Conservation (phyloP, 1,140 invertebrate species). For the Polypedilum vanderplanki region DNA sequence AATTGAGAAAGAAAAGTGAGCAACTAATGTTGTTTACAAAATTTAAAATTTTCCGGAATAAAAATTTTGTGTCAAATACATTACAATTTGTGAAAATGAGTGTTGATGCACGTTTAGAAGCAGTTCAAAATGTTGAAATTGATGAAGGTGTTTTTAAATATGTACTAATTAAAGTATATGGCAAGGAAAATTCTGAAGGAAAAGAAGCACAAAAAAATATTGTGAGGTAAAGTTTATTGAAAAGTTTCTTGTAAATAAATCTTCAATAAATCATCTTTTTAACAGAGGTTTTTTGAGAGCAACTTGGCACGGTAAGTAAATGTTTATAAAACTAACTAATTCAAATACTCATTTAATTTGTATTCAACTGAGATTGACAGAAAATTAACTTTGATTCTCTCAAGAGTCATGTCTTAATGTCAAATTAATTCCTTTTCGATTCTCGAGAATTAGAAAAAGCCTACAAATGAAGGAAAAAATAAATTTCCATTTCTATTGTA, state of each 20-base stretch:
- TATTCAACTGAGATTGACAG: no score
- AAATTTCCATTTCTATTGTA: no score
- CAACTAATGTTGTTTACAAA: neutral
- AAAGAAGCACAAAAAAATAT: constrained; percentile 52
- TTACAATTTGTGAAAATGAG: neutral
- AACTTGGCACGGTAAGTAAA: neutral
- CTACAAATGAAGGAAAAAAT: no score
- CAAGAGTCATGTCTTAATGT: no score
- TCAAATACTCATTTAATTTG: no score
- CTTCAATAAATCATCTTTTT: neutral
- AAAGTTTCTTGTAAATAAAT: neutral
- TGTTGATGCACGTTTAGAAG: constrained; percentile 36
- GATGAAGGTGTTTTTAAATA: constrained; percentile 77
- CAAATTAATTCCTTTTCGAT: no score
- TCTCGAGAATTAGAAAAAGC: no score
- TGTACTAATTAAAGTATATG: constrained; percentile 66
- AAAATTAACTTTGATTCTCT: no score
- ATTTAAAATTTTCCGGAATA: neutral
- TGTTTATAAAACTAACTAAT: no score
- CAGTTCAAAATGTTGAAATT: constrained; percentile 67
- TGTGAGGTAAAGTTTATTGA: constrained; percentile 43
- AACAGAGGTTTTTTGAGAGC: neutral
- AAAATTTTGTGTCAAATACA: neutral
- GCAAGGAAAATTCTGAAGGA: constrained; percentile 38
- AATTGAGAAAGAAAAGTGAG: neutral